Evolutionary conservation across 1,140 invertebrate species (phyloP), one percentile per base, ranked within the genome.

Genomic region (Geopemphigus sp.): DNA sequence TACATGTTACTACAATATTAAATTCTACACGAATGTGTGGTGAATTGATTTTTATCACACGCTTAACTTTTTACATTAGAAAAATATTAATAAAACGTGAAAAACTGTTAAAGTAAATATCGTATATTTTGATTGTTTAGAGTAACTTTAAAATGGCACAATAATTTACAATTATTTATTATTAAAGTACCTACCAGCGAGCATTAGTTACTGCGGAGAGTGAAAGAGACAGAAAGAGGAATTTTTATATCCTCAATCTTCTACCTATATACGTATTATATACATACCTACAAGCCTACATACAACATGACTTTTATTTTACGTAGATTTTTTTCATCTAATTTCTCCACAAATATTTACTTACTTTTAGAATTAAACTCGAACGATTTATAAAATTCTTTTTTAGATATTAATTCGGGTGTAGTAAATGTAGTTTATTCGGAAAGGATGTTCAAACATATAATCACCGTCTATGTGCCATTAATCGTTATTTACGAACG

Each of bases 81-180:
- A n/a, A 50, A 29, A 66, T 66, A 14, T 66, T 66, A 19, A 32
- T 63, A 0, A 32, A 32, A 17, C 32, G 17, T 32, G 29, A 8
- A 32, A 4, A 29, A 29, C 29, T 26, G 15, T 19, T 19, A 29
- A 10, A 29, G 26, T 8, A 63, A 14, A 22, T 22, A 14, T 14
- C 19, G 1, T 39, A 8, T 19, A 64, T 12, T 66, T 22, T 10
- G 19, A 10, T 45, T 8, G n/a, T 66, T 66, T 22, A 39, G 45
- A 56, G 15, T 66, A 19, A 22, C n/a, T 22, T 22, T 45, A 50
- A 22, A 24, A 4, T 17, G 19, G 5, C 50, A 24, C 3, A 17
- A 68, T 50, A 47, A 26, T 50, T 68, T 17, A 50, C 39, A 26
- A 68, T 68, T 50, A 68, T 68, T 68, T 50, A 15, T 68, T 24